These are phyloP conservation scores for Deroplatys truncata DNA, from an alignment of 2,888 invertebrate species.

Conservation along the genomic window DNA sequence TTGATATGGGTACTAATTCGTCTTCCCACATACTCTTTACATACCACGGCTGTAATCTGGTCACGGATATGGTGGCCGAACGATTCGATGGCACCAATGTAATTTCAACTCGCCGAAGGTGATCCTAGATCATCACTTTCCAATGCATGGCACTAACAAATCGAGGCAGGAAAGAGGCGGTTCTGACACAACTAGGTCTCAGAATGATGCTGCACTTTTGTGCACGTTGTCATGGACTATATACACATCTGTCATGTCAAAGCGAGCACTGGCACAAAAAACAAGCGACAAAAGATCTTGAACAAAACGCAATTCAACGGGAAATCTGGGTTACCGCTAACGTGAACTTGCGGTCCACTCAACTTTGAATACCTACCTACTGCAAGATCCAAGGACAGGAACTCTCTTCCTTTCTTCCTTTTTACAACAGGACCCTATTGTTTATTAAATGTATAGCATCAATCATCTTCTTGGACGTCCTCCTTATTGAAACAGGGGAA, in stretches of 20 bases:
- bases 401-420: no score
- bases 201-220: not conserved
- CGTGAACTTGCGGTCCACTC: not conserved
- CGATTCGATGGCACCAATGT: no score
- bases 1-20: no score
- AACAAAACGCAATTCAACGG: not conserved
- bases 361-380: not conserved
- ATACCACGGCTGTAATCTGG: no score
- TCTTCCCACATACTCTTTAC: no score
- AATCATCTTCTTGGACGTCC: no score
- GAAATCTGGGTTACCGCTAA: constrained; percentile 7
- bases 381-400: no score
- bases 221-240: not conserved
- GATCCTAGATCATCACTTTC: not conserved
- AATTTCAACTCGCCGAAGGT: no score
- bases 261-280: not conserved
- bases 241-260: not conserved
- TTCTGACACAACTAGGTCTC: not conserved
- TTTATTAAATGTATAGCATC: no score
- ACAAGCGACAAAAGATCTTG: not conserved
- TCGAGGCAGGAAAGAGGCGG: not conserved
- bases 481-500: no score
- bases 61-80: no score
- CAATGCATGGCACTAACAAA: not conserved
- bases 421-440: no score